Evolutionary conservation across 2,888 invertebrate species (phyloP).

Genomic region (Chouioia cunea): DNA sequence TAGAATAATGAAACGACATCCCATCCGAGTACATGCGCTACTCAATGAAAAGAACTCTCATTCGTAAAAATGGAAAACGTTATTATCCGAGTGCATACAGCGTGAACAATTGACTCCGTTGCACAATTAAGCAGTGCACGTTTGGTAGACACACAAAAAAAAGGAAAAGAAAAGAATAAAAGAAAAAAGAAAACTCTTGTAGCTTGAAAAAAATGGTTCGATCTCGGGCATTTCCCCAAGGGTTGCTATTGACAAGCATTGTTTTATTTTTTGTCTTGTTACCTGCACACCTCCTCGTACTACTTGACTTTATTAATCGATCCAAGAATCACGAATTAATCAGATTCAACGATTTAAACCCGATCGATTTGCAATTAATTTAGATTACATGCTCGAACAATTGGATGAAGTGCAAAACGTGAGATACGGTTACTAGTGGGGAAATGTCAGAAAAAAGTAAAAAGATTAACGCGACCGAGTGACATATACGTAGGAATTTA

Average conservation of each 20-base stretch:
- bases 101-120: conserved; percentile 7
- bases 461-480: background rate
- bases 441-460: background rate
- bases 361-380: too few relatives aligned
- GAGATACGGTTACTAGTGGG: too few relatives aligned
- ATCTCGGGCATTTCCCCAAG: conserved; percentile 28
- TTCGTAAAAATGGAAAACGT: conserved; percentile 5
- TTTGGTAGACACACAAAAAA: background rate
- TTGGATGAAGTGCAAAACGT: too few relatives aligned
- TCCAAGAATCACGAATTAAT: too few relatives aligned
- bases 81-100: background rate
- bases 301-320: too few relatives aligned
- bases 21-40: background rate
- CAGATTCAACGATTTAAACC: too few relatives aligned
- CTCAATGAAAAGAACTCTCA: conserved; percentile 2
- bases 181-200: background rate
- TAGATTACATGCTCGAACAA: too few relatives aligned
- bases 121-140: conserved; percentile 19
- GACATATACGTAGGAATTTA: background rate
- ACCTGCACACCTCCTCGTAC: background rate
- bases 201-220: conserved; percentile 23
- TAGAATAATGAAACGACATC: background rate
- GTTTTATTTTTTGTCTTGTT: background rate
- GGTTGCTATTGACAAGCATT: background rate
- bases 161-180: conserved; percentile 1